Conservation (phyloP, 1,140 invertebrate genomes). For the Drosophila nigrodunni region DNA sequence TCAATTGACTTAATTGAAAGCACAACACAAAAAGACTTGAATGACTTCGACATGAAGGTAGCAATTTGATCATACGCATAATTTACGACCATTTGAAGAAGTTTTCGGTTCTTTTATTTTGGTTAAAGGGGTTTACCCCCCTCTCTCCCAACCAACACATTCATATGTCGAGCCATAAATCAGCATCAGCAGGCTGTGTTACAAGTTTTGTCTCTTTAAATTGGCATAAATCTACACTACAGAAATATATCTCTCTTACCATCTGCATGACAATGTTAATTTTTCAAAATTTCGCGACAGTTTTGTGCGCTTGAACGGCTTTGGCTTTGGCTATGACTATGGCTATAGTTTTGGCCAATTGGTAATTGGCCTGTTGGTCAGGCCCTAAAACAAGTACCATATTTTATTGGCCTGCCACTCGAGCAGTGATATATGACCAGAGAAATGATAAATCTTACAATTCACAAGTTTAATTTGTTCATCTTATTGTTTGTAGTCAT, state of each 20-base stretch:
- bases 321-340: constrained; percentile 22
- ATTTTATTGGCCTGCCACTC: constrained; percentile 78
- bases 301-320: constrained; percentile 50
- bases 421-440: constrained; percentile 63
- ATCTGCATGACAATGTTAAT: constrained; percentile 64
- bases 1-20: constrained; percentile 83
- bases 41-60: constrained; percentile 71
- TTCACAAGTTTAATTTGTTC: constrained; percentile 64
- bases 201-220: constrained; percentile 62
- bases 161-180: constrained; percentile 52
- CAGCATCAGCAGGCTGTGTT: constrained; percentile 56
- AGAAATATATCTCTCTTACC: constrained; percentile 26
- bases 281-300: constrained; percentile 80
- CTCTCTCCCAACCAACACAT: constrained; percentile 32
- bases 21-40: constrained; percentile 57
- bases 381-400: constrained; percentile 68
- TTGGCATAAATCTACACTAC: constrained; percentile 72
- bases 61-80: constrained; percentile 76
- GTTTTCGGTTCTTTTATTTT: too few species aligned
- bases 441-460: constrained; percentile 70
- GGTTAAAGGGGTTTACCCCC: neutral
- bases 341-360: constrained; percentile 13
- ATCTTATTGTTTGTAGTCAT: constrained; percentile 29
- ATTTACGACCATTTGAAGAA: constrained; percentile 49
- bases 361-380: constrained; percentile 69